phyloP scores from a whole-genome alignment of 1,140 invertebrate genomes.

The Euglossa dilemma region DNA sequence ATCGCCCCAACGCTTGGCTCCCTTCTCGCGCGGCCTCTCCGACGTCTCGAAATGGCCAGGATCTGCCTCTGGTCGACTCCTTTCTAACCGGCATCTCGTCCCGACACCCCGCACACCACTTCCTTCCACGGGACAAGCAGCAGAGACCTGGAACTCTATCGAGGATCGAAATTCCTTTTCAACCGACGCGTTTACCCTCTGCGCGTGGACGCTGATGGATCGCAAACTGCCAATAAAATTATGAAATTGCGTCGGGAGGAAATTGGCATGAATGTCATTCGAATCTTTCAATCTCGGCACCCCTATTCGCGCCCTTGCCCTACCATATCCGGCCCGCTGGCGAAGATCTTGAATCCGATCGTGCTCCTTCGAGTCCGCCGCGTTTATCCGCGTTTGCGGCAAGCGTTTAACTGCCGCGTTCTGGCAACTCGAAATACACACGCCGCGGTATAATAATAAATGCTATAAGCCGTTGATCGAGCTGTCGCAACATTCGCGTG shows the following conservation, averaged over 20 bases:
- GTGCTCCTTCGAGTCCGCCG: conserved; percentile 15
- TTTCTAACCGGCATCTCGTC: conserved; percentile 70
- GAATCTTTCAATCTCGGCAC: conserved; percentile 78
- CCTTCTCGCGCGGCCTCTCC: not conserved
- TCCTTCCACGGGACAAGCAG: conserved; percentile 45
- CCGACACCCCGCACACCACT: conserved; percentile 64
- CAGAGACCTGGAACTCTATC: conserved; percentile 23
- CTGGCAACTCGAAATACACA: no score
- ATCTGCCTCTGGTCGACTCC: conserved; percentile 66
- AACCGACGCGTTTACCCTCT: conserved; percentile 54
- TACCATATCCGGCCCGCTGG: conserved; percentile 48
- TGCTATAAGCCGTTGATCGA: not conserved
- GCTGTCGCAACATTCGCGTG: not conserved
- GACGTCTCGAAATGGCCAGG: conserved; percentile 66
- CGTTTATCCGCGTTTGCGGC: no score
- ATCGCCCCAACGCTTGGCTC: not conserved
- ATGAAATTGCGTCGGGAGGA: conserved; percentile 76
- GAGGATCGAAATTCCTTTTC: conserved; percentile 43
- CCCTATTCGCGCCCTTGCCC: conserved; percentile 63
- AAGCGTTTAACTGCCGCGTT: no score
- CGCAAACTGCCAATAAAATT: conserved; percentile 81
- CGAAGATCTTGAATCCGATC: conserved; percentile 43
- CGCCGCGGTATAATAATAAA: no score
- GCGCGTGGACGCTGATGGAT: conserved; percentile 63
- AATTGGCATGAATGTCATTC: conserved; percentile 78